Evolutionary conservation across 1,140 invertebrate species (phyloP).

Genomic region (Diorhabda elongata): DNA sequence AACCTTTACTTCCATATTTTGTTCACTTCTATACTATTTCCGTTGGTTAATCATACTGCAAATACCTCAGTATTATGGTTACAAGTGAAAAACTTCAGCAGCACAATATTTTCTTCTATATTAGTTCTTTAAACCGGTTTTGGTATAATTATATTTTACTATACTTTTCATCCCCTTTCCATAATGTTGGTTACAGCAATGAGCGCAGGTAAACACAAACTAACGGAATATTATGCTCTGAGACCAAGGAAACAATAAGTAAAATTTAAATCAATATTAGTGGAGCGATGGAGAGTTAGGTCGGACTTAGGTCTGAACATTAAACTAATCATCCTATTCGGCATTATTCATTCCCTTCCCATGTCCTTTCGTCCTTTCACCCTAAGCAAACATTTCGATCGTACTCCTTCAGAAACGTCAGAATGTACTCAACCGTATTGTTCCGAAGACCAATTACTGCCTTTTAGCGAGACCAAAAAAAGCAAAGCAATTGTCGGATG

Average conservation of each 20-base stretch:
- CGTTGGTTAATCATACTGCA: no score
- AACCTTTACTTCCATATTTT: no score
- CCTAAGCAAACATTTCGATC: slow-evolving; percentile 24
- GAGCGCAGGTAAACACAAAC: slow-evolving; percentile 15
- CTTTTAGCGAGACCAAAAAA: background rate
- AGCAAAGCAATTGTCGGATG: background rate
- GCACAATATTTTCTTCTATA: no score
- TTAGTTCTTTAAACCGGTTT: no score
- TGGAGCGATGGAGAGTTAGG: slow-evolving; percentile 25
- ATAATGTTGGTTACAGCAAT: background rate
- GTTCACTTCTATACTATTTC: no score
- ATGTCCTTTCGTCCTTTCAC: slow-evolving; percentile 7
- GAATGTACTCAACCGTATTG: slow-evolving; percentile 30
- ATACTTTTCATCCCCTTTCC: no score
- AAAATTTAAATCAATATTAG: slow-evolving; percentile 40
- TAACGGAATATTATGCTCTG: background rate
- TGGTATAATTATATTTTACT: no score
- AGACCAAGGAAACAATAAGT: slow-evolving; percentile 32
- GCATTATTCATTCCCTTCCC: slow-evolving; percentile 33
- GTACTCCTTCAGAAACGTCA: slow-evolving; percentile 6
- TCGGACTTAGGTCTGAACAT: slow-evolving; percentile 26
- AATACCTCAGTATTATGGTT: no score
- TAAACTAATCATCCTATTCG: slow-evolving; percentile 38
- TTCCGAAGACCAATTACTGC: slow-evolving; percentile 5
- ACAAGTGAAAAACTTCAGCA: no score